Conservation (phyloP, 2,797 vertebrate species). For the Margarornis squamiger region DNA sequence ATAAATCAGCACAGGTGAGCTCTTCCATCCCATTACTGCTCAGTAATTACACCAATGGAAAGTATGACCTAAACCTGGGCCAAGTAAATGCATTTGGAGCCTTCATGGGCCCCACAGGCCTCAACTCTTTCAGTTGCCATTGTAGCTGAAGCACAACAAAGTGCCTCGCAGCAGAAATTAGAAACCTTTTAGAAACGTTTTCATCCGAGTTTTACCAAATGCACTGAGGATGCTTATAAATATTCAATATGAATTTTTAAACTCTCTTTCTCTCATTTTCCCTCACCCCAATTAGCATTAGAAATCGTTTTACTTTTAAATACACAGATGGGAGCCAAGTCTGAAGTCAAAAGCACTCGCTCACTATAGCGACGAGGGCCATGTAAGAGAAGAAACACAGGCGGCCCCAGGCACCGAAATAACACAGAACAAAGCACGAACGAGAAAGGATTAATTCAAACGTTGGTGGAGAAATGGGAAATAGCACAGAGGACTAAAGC, state of each 20-base stretch:
- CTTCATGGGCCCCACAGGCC: not conserved
- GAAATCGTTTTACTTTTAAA: slow-evolving; percentile 43
- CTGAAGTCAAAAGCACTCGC: slow-evolving; percentile 21
- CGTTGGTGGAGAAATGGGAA: not conserved
- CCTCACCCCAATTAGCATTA: slow-evolving; percentile 14
- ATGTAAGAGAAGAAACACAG: not conserved
- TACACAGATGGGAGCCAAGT: slow-evolving; percentile 21
- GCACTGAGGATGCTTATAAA: slow-evolving; percentile 42
- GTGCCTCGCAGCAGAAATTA: slow-evolving; percentile 9
- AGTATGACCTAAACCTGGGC: not conserved
- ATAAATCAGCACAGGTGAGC: not conserved
- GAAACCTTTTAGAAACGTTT: slow-evolving; percentile 40
- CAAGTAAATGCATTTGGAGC: not conserved
- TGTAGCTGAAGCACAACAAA: not conserved
- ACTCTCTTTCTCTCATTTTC: slow-evolving; percentile 21
- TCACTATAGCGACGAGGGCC: not conserved
- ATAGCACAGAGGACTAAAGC: not conserved
- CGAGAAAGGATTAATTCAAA: slow-evolving; percentile 6
- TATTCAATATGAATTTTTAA: slow-evolving; percentile 37
- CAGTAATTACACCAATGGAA: not conserved
- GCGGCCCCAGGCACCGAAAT: not conserved
- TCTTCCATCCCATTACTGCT: not conserved
- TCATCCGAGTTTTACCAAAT: slow-evolving; percentile 14
- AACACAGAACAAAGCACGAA: not conserved
- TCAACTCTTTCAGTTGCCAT: not conserved